Evolutionary conservation across 2,888 invertebrate genomes (phyloP), one percentile per base, ranked within the genome.

Genomic region (Xestia ashworthii): DNA sequence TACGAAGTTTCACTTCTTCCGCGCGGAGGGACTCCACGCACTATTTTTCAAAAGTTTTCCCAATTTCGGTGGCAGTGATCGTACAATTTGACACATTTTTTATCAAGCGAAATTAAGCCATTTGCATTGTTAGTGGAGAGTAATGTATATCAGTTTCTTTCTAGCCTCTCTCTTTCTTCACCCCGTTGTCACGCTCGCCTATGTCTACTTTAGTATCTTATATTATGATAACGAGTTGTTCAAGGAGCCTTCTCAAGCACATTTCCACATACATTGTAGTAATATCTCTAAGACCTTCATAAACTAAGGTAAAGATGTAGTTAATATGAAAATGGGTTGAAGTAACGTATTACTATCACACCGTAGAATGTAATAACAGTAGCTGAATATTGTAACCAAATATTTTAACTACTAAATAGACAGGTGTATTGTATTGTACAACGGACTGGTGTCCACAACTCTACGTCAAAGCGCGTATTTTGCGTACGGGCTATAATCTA

Each of bases 201-300:
- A 8, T 0, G n/a, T 46, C 12, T 55, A 74, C 5, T 46, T 19
- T 32, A 44, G 50, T 53, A 32, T 71, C 25, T 48, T 62, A 68
- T 60, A 50, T 78, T 77, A 69, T 25, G 44, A 22, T 46, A 69
- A 79, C 5, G 22, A 38, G 70, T 46, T 22, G 46, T 14, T 64
- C 46, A 64, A 53, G 38, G 14, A 32, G 44, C 16, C 25, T 9
- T n/a, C 80, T 80, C 22, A 32, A 64, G 48, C 19, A 80, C 9
- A 64, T 71, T 48, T 70, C 22, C 46, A 48, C 12, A 71, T 46
- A 68, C 44, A 69, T 64, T 77, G 70, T 50, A 16, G 38, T 44
- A 60, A 38, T 82, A 71, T 62, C 3, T 44, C 48, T 67, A 14
- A 76, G 50, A 75, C 58, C 69, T 69, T 60, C 41, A 62, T 82